Conservation (phyloP, 2,888 invertebrate genomes). For the Sabatieria punctata region DNA sequence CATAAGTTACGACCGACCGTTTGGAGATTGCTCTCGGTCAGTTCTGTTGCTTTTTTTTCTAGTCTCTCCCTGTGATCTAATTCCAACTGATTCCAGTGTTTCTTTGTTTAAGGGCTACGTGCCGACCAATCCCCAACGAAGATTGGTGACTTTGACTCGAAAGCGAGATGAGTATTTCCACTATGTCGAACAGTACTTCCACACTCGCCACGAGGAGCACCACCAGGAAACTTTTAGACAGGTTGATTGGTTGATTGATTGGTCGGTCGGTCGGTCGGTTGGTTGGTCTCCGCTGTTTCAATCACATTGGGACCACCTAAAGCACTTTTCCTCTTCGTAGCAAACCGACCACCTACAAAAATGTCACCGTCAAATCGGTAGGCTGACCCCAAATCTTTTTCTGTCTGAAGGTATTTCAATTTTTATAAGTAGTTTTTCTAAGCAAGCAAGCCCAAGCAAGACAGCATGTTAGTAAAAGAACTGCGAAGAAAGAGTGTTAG, state of each 20-base stretch:
- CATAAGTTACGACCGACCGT: constrained; percentile 55
- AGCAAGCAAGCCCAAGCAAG: too few relatives aligned
- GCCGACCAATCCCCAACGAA: constrained; percentile 72
- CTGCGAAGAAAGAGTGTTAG: too few relatives aligned
- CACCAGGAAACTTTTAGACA: constrained; percentile 82
- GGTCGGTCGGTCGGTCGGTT: background rate
- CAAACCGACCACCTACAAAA: too few relatives aligned
- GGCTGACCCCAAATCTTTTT: background rate
- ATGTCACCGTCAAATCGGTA: too few relatives aligned
- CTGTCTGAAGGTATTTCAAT: background rate
- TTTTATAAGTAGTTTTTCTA: too few relatives aligned
- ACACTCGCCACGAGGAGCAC: constrained; percentile 66
- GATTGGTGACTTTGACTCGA: constrained; percentile 65
- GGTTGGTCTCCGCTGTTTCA: too few relatives aligned
- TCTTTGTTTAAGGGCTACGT: constrained; percentile 56
- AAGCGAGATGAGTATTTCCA: constrained; percentile 91
- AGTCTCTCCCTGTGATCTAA: background rate
- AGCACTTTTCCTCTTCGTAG: too few relatives aligned
- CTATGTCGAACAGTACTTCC: constrained; percentile 87
- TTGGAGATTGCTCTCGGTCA: constrained; percentile 50
- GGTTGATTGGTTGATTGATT: constrained; percentile 31
- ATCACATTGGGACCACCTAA: too few relatives aligned
- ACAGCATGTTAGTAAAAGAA: background rate
- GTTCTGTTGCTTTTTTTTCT: constrained; percentile 19
- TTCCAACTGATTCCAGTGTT: constrained; percentile 4